These are phyloP conservation scores for Podiceps cristatus DNA, from an alignment of 2,113 vertebrate species.

Conservation along the genomic window DNA sequence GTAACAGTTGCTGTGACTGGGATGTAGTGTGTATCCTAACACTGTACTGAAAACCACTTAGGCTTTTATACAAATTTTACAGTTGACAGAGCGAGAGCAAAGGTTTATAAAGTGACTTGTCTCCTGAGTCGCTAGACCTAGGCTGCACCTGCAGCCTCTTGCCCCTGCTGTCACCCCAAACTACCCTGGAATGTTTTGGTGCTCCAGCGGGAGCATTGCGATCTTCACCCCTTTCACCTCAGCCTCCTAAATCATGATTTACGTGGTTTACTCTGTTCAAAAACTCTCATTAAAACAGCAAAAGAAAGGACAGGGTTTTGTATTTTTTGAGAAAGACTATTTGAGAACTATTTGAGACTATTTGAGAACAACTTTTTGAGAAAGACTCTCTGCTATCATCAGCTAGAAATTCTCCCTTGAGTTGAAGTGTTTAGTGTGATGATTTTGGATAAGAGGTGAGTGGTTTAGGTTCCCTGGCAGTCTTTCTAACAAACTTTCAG, in stretches of 20 bases:
- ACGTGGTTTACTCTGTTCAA: not conserved
- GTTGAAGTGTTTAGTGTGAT: not conserved
- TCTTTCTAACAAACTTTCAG: not conserved
- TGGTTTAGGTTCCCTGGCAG: not conserved
- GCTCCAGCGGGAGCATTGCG: not conserved
- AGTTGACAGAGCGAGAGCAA: not conserved
- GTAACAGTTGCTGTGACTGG: not conserved
- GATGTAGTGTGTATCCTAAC: not conserved
- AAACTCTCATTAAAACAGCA: rapidly evolving
- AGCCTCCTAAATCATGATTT: not conserved
- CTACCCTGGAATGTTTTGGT: not conserved
- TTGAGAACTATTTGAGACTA: too few relatives aligned
- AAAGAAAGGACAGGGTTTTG: not conserved
- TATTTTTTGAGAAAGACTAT: not conserved
- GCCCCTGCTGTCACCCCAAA: not conserved
- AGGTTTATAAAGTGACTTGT: conserved; percentile 11
- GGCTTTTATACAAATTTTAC: not conserved
- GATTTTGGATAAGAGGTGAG: not conserved
- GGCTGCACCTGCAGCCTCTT: conserved; percentile 9
- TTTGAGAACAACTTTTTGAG: too few relatives aligned
- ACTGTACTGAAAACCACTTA: not conserved
- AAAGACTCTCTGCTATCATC: not conserved
- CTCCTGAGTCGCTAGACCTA: not conserved
- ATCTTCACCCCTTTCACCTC: not conserved
- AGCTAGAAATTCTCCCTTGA: not conserved